Evolutionary conservation across 2,888 invertebrate genomes (phyloP), one percentile per base, ranked within the genome.

Genomic region (Agrochola macilenta): DNA sequence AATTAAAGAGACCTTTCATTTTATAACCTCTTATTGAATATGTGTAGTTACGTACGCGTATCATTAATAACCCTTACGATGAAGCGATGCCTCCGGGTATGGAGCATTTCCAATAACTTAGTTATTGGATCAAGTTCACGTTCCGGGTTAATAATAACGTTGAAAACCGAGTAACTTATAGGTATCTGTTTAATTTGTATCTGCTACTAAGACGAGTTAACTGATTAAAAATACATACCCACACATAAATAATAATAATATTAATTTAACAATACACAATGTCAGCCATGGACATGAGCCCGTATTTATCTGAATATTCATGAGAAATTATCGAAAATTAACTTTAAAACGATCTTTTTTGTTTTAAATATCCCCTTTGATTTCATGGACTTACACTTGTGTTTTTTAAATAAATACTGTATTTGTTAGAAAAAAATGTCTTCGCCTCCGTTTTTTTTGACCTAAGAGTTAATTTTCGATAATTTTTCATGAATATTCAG

Each of bases 61-160:
- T 65, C 49, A 60, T 0, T 68, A n/a, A 54, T 43, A 76, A 52
- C 30, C 3, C 43, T 39, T n/a, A 39, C 12, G 52, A 35, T 57
- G 35, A 79, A 57, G 71, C 3, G 20, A 26, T 66, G 26, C 75
- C 39, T 23, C 49, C 12, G 58, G 75, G 63, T 43, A 39, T 35
- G 49, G n/a, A 58, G 17, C 30, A 64, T 57, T 52, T 61, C 66
- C 74, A 54, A 75, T 87, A 85, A 85, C 60, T 73, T 57, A 70
- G 78, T 82, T 80, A 72, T 73, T 68, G 52, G 61, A 61, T 78
- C 76, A 80, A 78, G 61, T 78, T 71, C 61, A 46, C 65, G 54
- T 78, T 49, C 60, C 76, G 20, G 17, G 69, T 70, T 80, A 75
- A 78, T 83, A 68, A 68, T n/a, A 68, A 69, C 35, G 46, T 58